These are phyloP conservation scores for Malurus splendens DNA, from an alignment of 2,797 vertebrate species.

Conservation along the genomic window DNA sequence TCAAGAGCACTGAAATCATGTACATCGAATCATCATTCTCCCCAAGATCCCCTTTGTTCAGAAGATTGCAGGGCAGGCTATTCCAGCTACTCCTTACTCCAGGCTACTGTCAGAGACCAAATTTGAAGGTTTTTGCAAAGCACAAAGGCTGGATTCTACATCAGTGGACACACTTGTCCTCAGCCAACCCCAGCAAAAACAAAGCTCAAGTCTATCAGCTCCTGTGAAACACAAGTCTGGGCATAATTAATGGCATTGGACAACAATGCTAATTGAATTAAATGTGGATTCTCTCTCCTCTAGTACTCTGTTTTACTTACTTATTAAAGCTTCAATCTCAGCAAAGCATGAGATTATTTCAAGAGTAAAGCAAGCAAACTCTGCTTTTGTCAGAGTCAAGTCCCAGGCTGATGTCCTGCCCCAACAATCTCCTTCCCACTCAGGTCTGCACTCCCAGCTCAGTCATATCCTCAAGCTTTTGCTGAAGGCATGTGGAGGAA, in stretches of 20 bases:
- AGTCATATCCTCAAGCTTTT: not conserved
- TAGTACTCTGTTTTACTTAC: not conserved
- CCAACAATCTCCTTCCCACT: not conserved
- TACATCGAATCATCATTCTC: not conserved
- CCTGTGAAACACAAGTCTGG: not conserved
- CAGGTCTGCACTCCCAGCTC: not conserved
- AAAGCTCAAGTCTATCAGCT: constrained; percentile 29
- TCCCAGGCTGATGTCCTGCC: not conserved
- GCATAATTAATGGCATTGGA: not conserved
- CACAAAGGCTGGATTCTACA: constrained; percentile 41
- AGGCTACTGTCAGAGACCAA: constrained; percentile 24
- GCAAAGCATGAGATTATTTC: not conserved
- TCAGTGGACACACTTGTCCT: constrained; percentile 13
- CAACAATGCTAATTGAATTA: constrained; percentile 41
- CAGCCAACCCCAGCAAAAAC: not conserved
- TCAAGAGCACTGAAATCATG: not conserved
- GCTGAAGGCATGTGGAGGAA: not conserved
- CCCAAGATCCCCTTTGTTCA: constrained; percentile 1
- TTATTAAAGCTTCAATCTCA: not conserved
- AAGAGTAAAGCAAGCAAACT: not conserved
- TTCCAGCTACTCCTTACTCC: constrained; percentile 12
- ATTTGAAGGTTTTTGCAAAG: not conserved
- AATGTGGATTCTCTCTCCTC: not conserved
- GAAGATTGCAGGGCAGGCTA: not conserved
- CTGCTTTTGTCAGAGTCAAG: not conserved